Evolutionary conservation across 2,888 invertebrate genomes (phyloP).

Genomic region (Acleris literana): DNA sequence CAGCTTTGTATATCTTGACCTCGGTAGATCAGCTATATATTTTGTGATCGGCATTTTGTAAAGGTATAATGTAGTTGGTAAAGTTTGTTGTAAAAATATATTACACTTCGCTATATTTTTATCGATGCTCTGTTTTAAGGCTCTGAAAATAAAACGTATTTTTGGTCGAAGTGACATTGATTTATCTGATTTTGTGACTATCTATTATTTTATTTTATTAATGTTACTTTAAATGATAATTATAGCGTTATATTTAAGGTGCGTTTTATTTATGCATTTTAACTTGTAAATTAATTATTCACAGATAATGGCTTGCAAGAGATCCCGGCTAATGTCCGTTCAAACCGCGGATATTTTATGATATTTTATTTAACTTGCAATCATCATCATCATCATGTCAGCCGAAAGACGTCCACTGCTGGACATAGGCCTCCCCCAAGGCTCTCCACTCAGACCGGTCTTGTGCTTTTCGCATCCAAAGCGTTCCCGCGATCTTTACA

Average conservation of each 20-base stretch:
- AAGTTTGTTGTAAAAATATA: slow-evolving; percentile 24
- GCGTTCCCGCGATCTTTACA: too few species aligned
- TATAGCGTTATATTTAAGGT: slow-evolving; percentile 24
- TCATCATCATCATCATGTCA: too few species aligned
- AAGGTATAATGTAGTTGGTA: slow-evolving; percentile 13
- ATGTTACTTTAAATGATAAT: slow-evolving; percentile 36
- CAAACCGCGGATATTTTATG: too few species aligned
- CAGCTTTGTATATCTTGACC: not conserved
- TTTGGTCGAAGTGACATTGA: slow-evolving; percentile 6
- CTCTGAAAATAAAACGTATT: slow-evolving; percentile 3
- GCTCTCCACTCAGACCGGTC: too few species aligned
- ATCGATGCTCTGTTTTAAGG: slow-evolving; percentile 25
- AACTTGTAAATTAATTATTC: too few species aligned
- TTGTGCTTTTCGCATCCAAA: too few species aligned
- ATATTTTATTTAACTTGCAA: too few species aligned
- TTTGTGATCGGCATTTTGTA: slow-evolving; percentile 22
- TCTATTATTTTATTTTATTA: slow-evolving; percentile 34
- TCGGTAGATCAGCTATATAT: slow-evolving; percentile 22
- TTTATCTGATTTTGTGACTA: slow-evolving; percentile 21
- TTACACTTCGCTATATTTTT: slow-evolving; percentile 22
- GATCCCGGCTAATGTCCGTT: too few species aligned
- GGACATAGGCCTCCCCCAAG: too few species aligned
- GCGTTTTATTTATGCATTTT: not conserved
- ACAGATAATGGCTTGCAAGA: too few species aligned
- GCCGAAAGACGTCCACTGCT: too few species aligned